Evolutionary conservation across 1,140 invertebrate genomes (phyloP).

Genomic region (Euura lappo): DNA sequence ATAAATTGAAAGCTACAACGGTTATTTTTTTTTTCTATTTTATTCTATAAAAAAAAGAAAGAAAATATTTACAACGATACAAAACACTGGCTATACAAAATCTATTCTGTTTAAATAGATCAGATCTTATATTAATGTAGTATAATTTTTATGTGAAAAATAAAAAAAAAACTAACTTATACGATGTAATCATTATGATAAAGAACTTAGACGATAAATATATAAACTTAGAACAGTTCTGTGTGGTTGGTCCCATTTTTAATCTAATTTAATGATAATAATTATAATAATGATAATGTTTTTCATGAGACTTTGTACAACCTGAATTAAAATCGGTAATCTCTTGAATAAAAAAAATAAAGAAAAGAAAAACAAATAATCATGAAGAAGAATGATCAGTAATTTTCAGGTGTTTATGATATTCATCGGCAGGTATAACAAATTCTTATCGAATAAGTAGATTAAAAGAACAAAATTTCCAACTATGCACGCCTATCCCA

Average conservation of each 20-base stretch:
- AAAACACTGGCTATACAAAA: slow-evolving; percentile 19
- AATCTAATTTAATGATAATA: too few species aligned
- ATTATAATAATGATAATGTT: slow-evolving; percentile 16
- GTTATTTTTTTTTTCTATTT: neutral
- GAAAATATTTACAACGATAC: slow-evolving; percentile 21
- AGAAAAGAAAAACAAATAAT: neutral
- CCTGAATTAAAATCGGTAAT: slow-evolving; percentile 14
- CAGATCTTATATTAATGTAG: neutral
- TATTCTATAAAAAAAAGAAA: neutral
- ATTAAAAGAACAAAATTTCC: too few species aligned
- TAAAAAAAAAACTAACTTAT: neutral
- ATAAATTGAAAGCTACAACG: neutral
- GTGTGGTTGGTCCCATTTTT: slow-evolving; percentile 31
- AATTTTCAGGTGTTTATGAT: neutral
- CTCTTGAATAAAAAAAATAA: neutral
- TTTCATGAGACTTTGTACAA: slow-evolving; percentile 12
- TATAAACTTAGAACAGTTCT: slow-evolving; percentile 19
- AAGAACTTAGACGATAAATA: slow-evolving; percentile 17
- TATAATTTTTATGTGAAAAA: neutral
- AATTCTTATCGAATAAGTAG: neutral
- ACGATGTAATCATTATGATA: too few species aligned
- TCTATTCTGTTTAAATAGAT: slow-evolving; percentile 10
- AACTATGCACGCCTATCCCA: too few species aligned
- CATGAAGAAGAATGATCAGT: neutral
- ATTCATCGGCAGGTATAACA: neutral